Conservation (phyloP, 2,113 vertebrate species). For the Recurvirostra avosetta region DNA sequence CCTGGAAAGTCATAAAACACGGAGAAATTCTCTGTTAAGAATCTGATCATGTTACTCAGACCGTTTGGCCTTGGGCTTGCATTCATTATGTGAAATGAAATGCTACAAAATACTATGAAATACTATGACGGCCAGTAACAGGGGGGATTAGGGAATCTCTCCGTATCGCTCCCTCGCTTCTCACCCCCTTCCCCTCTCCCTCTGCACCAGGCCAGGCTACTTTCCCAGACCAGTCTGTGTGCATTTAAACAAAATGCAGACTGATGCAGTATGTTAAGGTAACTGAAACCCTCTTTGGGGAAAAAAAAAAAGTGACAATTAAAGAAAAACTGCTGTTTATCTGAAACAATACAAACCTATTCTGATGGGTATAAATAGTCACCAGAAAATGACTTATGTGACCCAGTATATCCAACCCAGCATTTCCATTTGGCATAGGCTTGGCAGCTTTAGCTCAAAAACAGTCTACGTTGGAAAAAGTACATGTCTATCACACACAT, state of each 20-base stretch:
- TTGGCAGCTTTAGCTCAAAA: background rate
- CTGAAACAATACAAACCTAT: background rate
- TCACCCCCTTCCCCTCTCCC: background rate
- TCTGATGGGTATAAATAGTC: background rate
- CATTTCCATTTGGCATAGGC: background rate
- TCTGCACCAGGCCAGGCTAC: background rate
- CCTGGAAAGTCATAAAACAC: constrained; percentile 35
- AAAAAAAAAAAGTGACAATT: no score
- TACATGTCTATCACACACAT: background rate
- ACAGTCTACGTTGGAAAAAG: background rate
- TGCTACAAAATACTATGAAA: background rate
- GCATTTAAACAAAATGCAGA: background rate
- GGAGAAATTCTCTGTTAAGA: background rate
- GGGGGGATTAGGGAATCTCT: background rate
- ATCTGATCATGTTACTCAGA: background rate
- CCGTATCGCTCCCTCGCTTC: background rate
- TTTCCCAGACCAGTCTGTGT: background rate
- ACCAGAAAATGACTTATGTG: background rate
- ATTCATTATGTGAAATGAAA: constrained; percentile 17
- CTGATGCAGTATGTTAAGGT: background rate
- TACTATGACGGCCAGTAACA: background rate
- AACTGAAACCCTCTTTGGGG: background rate
- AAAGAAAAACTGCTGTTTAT: background rate
- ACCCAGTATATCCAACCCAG: background rate
- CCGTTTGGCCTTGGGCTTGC: background rate